A percentile compares a stretch with the other conserved stretches of the same genome.
Conservation (phyloP, 64 coral and sea anemone species). For the Porites australiensis region DNA sequence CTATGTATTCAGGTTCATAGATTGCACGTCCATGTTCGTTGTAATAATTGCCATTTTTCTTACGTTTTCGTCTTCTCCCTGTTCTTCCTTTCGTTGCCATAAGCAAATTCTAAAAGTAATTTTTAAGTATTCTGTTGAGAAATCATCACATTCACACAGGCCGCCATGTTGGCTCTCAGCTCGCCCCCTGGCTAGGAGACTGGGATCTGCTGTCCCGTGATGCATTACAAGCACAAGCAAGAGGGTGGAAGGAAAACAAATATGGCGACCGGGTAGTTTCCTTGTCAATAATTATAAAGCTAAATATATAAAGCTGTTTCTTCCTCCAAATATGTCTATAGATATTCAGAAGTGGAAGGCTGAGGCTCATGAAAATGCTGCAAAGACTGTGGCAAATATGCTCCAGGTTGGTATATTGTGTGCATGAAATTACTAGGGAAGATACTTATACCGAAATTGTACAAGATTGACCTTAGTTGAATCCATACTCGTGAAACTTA, state of each 20-base stretch:
- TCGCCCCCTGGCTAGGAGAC: not conserved
- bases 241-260: not conserved
- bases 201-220: not conserved
- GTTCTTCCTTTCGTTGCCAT: conserved; percentile 64
- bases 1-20: conserved; percentile 62
- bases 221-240: conserved; percentile 21
- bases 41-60: not conserved
- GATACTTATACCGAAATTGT: no score
- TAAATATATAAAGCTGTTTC: not conserved
- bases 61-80: conserved; percentile 61
- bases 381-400: conserved; percentile 92
- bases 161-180: not conserved
- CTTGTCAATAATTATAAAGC: not conserved
- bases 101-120: not conserved
- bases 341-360: conserved; percentile 91
- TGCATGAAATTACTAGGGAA: not conserved
- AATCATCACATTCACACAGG: no score
- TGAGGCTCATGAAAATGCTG: conserved; percentile 94
- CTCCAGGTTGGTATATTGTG: conserved; percentile 68
- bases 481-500: no score
- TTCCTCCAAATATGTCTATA: conserved; percentile 64
- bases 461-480: no score
- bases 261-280: conserved; percentile 16
- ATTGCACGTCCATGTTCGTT: not conserved
- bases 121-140: not conserved